phyloP scores from a whole-genome alignment of 2,113 vertebrate genomes.

The Empidonax alnorum region DNA sequence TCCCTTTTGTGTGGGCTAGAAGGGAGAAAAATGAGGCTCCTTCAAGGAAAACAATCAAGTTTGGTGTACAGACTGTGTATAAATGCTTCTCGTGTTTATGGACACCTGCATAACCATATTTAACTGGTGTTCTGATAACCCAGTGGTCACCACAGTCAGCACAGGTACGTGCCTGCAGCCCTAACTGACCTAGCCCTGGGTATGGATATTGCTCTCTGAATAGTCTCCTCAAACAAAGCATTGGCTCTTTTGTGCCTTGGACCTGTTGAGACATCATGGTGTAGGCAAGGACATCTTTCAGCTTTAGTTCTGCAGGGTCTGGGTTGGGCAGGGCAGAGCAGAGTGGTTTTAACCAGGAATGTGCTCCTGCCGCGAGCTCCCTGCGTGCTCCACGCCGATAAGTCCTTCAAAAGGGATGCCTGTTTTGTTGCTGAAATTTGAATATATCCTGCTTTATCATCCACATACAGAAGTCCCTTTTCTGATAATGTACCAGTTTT shows the following conservation, averaged over 20 bases:
- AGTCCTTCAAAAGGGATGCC: neutral
- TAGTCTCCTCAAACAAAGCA: neutral
- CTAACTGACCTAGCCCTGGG: neutral
- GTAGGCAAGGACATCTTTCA: neutral
- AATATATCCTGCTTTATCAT: slow-evolving; percentile 22
- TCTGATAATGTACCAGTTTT: neutral
- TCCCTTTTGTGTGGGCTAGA: neutral
- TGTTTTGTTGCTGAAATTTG: neutral
- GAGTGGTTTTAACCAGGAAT: neutral
- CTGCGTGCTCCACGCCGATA: neutral
- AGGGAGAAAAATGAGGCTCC: neutral
- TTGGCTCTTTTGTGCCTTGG: neutral
- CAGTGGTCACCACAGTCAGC: neutral
- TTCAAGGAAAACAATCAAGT: neutral
- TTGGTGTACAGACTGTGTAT: neutral
- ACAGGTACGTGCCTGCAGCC: neutral
- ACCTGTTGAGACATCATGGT: neutral
- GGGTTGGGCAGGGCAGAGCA: neutral
- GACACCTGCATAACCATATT: neutral
- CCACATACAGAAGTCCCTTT: neutral
- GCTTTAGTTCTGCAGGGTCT: neutral
- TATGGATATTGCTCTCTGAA: neutral
- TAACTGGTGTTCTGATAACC: neutral
- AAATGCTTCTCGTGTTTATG: neutral
- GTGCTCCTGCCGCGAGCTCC: neutral